Evolutionary conservation across 2,797 vertebrate genomes (phyloP).

Genomic region (Hozukius guyotensis): DNA sequence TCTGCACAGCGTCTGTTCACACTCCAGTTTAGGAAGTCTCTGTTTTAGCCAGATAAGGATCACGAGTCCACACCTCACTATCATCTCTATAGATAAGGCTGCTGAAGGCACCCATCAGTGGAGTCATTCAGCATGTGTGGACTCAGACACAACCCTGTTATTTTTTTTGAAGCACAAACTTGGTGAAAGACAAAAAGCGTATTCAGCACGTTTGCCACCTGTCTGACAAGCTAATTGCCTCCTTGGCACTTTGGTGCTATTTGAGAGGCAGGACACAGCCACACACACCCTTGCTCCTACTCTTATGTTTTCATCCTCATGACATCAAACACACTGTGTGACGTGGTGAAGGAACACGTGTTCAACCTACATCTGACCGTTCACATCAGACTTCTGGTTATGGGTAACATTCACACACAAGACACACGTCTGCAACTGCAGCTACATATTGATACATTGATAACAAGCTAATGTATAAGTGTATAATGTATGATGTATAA

Average conservation of each 20-base stretch:
- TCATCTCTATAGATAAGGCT: constrained; percentile 51
- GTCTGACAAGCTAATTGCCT: constrained; percentile 53
- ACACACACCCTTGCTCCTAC: neutral
- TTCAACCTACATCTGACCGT: neutral
- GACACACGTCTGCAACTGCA: neutral
- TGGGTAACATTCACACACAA: neutral
- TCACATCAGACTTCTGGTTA: neutral
- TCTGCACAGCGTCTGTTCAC: constrained; percentile 57
- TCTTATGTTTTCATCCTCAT: constrained; percentile 1
- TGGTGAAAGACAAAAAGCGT: constrained; percentile 37
- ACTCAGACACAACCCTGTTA: constrained; percentile 17
- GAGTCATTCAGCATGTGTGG: constrained; percentile 11
- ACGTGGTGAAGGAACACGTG: neutral
- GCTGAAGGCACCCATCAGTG: constrained; percentile 27
- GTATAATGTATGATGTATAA: too few relatives aligned
- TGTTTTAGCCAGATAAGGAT: constrained; percentile 61
- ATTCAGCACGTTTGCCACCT: constrained; percentile 49
- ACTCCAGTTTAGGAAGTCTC: constrained; percentile 60
- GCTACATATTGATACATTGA: neutral
- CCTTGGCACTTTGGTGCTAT: constrained; percentile 49
- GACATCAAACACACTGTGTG: neutral
- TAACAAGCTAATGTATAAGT: too few relatives aligned
- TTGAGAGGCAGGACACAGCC: constrained; percentile 30
- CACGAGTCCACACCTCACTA: constrained; percentile 58
- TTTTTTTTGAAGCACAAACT: constrained; percentile 23